These are phyloP conservation scores for Mythimna loreyi DNA, from an alignment of 2,888 invertebrate genomes.

Conservation along the genomic window DNA sequence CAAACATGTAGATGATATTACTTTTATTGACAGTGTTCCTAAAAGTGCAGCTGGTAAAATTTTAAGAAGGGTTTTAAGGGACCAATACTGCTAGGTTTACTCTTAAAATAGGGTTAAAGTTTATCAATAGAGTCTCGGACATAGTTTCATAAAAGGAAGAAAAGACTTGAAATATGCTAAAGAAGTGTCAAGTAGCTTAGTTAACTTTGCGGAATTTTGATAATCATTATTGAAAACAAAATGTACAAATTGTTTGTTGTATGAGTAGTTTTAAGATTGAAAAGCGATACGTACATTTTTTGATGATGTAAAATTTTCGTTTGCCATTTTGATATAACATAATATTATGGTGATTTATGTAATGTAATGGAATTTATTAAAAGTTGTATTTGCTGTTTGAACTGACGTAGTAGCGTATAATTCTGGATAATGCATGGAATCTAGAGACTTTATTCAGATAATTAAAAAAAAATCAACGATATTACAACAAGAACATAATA, in stretches of 20 bases:
- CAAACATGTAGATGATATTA: constrained; percentile 93
- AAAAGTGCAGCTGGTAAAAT: constrained; percentile 95
- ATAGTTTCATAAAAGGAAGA: background rate
- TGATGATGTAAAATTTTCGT: constrained; percentile 2
- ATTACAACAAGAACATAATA: background rate
- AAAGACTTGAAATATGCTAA: no score
- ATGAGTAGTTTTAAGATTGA: constrained; percentile 15
- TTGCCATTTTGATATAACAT: no score
- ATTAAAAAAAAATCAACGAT: background rate
- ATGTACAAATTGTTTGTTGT: background rate
- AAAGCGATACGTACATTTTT: background rate
- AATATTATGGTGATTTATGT: constrained; percentile 8
- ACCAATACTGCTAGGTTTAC: constrained; percentile 72
- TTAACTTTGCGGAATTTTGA: background rate
- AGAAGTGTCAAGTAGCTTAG: background rate
- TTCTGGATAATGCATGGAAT: background rate
- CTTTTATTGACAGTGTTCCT: constrained; percentile 93
- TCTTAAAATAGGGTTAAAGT: constrained; percentile 7
- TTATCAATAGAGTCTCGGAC: background rate
- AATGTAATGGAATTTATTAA: background rate
- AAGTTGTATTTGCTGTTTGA: background rate
- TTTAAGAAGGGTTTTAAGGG: constrained; percentile 92
- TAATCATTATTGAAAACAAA: background rate
- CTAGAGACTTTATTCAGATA: no score
- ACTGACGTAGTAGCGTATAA: background rate